Percentiles rank a stretch among this genome's conserved stretches.
These are phyloP conservation scores for Corydoras sp. DNA, from an alignment of 2,113 vertebrate species.

Conservation along the genomic window DNA sequence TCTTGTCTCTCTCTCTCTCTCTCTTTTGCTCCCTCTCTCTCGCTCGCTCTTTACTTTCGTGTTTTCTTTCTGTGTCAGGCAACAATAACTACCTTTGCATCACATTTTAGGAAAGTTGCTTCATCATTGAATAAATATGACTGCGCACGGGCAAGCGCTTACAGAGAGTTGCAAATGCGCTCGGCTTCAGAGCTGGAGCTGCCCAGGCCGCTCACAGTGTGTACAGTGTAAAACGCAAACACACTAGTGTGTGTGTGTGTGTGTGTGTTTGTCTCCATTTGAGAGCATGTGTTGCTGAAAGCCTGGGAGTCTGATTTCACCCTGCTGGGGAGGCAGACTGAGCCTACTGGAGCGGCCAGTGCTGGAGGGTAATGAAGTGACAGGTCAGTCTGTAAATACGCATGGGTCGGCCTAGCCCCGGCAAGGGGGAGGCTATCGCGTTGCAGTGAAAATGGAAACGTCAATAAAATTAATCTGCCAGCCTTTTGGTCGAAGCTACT, in stretches of 20 bases:
- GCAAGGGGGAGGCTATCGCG: slow-evolving; percentile 85
- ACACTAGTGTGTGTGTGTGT: neutral
- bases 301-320: slow-evolving; percentile 80
- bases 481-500: slow-evolving; percentile 85
- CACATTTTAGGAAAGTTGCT: neutral
- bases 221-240: slow-evolving; percentile 4
- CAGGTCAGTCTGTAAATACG: slow-evolving; percentile 97
- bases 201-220: neutral
- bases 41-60: slow-evolving; percentile 37
- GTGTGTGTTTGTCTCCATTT: neutral
- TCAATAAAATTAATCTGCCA: slow-evolving; percentile 99
- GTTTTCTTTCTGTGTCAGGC: slow-evolving; percentile 29
- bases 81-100: neutral
- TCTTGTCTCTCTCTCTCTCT: slow-evolving; percentile 19
- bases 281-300: slow-evolving; percentile 46
- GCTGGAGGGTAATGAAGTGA: slow-evolving; percentile 89
- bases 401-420: slow-evolving; percentile 81
- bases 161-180: no score
- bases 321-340: slow-evolving; percentile 79
- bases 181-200: neutral
- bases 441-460: slow-evolving; percentile 99
- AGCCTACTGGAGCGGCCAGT: slow-evolving; percentile 78
- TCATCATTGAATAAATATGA: slow-evolving; percentile 1
- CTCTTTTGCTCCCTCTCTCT: slow-evolving; percentile 52
- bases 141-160: neutral